Conservation (phyloP, 2,888 invertebrate species). For the Nomada hirtipes region DNA sequence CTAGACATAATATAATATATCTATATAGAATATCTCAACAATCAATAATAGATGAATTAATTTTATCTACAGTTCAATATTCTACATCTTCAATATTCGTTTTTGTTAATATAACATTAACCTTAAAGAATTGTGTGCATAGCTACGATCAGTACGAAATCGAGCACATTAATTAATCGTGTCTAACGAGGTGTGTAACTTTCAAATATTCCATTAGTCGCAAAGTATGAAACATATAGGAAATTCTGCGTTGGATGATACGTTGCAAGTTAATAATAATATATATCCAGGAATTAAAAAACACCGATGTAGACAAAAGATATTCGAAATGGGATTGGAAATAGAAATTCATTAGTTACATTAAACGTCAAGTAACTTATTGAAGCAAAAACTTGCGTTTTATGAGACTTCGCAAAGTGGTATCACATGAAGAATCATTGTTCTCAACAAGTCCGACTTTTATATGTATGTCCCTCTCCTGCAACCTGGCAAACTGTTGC, state of each 20-base stretch:
- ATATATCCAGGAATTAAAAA: not conserved
- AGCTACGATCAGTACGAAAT: constrained; percentile 44
- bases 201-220: constrained; percentile 28
- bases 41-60: constrained; percentile 64
- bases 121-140: constrained; percentile 43
- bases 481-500: constrained; percentile 30
- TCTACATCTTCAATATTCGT: constrained; percentile 45
- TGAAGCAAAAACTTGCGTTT: constrained; percentile 32
- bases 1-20: constrained; percentile 70
- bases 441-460: constrained; percentile 39
- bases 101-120: constrained; percentile 48
- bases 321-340: constrained; percentile 12
- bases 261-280: constrained; percentile 21
- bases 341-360: constrained; percentile 3
- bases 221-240: constrained; percentile 3
- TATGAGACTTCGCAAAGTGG: constrained; percentile 32
- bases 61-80: constrained; percentile 58
- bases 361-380: constrained; percentile 29
- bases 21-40: constrained; percentile 72
- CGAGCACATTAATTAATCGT: constrained; percentile 17
- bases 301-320: not conserved
- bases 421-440: constrained; percentile 58
- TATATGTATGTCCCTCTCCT: constrained; percentile 19
- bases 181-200: constrained; percentile 24
- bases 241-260: constrained; percentile 40